Base-by-base conservation (phyloP, 2,113 vertebrate species). In the Benitochromis conjunctus region DNA sequence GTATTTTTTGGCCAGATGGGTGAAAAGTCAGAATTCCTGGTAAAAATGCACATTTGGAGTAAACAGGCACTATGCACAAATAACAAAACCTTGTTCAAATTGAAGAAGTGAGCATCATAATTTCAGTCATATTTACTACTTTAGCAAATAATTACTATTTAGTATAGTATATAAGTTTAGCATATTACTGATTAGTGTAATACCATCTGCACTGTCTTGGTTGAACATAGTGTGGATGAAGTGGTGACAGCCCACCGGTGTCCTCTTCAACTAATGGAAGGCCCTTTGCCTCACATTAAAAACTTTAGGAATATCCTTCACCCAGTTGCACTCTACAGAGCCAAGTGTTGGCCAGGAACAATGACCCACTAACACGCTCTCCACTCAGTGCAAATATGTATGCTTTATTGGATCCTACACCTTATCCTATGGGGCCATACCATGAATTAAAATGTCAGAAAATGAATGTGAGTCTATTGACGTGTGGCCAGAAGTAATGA, bases 171-270 rank as follows among this genome's bases (percentile, higher is more conserved):
- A 41, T 66, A 13, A 64, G 36, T 38, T 7, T 38, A 38, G 36
- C 3, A 38, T 64, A 64, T 64, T 64, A 64, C 34, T 38, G 18
- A 64, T 64, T 64, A 38, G 19, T 69, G 12, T 13, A 38, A 69
- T 69, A 6, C 38, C 21, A 46, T 71, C 21, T 71, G 64, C n/a
- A 10, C 21, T 26, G 64, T 7, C 13, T 38, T 5, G 0, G 7
- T 26, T 71, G 13, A 71, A 18, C 38, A 46, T 26, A 10, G 64
- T 46, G 21, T 71, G 64, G 0, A 71, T 10, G 0, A 71, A 46
- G 64, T 46, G 64, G 13, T 71, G 38, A 0, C 64, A 26, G 36
- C 3, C 36, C 19, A 41, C 62, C 0, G 0, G 62, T 41, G 38
- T 11, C 38, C 3, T 41, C 38, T 41, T 9, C 9, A 4, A 41